phyloP scores from a whole-genome alignment of 2,888 invertebrate species.

The Spisula subtruncata region DNA sequence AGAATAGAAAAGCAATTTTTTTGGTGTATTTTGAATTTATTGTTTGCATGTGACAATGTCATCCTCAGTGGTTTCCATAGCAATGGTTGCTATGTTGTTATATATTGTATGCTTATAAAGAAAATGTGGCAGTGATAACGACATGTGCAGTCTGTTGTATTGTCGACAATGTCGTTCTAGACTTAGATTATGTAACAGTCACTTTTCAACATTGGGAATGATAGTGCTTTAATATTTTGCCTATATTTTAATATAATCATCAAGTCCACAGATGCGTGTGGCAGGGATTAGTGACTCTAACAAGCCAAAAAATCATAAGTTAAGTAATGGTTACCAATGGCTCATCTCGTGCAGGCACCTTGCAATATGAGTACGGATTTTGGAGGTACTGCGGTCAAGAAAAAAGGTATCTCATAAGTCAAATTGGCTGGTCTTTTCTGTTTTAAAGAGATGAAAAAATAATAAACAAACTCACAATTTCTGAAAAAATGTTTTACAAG shows the following conservation, averaged over 20 bases:
- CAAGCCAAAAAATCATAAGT: too few relatives aligned
- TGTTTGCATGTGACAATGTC: constrained; percentile 13
- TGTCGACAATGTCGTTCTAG: background rate
- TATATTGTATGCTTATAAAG: background rate
- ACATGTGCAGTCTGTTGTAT: background rate
- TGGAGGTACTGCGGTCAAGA: too few relatives aligned
- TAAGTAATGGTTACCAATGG: too few relatives aligned
- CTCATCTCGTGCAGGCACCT: too few relatives aligned
- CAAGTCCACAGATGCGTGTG: too few relatives aligned
- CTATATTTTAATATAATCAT: background rate
- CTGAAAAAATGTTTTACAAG: too few relatives aligned
- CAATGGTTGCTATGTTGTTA: constrained; percentile 14
- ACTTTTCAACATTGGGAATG: background rate
- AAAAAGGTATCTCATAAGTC: too few relatives aligned
- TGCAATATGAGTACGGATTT: too few relatives aligned
- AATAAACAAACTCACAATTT: too few relatives aligned
- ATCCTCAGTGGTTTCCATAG: background rate
- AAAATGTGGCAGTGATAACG: background rate
- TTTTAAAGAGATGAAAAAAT: too few relatives aligned
- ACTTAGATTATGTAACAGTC: background rate
- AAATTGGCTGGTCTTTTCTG: too few relatives aligned
- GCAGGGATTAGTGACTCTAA: too few relatives aligned
- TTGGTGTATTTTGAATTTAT: background rate
- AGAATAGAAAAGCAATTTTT: background rate
- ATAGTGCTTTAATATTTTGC: background rate